These are phyloP conservation scores for Eidolon dupreanum DNA, from an alignment of 2,797 vertebrate genomes.

Conservation along the genomic window DNA sequence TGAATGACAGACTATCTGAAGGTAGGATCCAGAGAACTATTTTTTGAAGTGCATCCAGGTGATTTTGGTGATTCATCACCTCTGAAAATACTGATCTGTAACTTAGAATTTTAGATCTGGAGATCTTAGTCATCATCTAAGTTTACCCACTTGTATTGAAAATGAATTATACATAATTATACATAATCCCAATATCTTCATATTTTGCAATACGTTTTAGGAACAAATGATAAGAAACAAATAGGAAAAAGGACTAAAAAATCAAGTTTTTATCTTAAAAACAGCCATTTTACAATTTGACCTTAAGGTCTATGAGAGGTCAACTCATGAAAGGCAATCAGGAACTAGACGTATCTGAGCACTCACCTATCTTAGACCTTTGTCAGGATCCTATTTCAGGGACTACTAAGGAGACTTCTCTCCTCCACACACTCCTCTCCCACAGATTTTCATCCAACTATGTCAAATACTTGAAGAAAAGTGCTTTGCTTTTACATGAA, in stretches of 20 bases:
- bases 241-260: neutral
- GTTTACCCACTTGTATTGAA: slow-evolving; percentile 1
- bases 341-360: neutral
- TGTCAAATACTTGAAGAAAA: neutral
- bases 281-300: neutral
- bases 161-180: neutral
- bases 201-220: slow-evolving; percentile 19
- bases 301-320: neutral
- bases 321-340: neutral
- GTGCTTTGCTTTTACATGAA: neutral
- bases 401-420: neutral
- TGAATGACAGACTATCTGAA: neutral
- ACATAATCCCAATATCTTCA: slow-evolving; percentile 33
- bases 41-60: neutral
- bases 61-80: neutral
- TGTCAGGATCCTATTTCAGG: neutral
- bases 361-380: too few species aligned
- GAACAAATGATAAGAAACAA: slow-evolving; percentile 28
- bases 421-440: neutral
- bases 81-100: neutral
- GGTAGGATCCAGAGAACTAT: neutral
- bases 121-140: neutral
- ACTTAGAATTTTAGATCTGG: neutral
- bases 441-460: neutral
- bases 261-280: slow-evolving; percentile 23